A percentile compares a stretch with the other conserved stretches of the same genome.
Conservation (phyloP, 2,888 invertebrate species). For the Campoplex nolae region DNA sequence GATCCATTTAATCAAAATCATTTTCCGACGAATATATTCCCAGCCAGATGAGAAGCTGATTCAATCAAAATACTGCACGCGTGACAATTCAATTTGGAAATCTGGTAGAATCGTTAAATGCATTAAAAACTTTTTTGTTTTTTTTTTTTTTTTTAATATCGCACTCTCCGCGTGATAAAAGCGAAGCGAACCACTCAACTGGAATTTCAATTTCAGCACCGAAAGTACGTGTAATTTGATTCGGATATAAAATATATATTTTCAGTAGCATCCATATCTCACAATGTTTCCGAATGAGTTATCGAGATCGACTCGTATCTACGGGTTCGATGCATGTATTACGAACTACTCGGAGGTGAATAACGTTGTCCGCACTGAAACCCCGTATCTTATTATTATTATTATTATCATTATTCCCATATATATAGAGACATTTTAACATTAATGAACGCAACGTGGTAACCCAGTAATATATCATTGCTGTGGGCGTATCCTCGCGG, state of each 20-base stretch:
- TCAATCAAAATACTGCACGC: background rate
- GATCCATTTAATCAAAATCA: background rate
- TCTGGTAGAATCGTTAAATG: background rate
- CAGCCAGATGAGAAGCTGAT: no score
- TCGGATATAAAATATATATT: background rate
- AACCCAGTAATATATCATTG: constrained; percentile 65
- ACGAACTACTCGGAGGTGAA: constrained; percentile 33
- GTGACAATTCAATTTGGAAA: background rate
- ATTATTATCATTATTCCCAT: background rate
- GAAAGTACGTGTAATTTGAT: background rate
- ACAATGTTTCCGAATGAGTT: constrained; percentile 47
- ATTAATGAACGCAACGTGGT: constrained; percentile 66
- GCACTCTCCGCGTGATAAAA: background rate
- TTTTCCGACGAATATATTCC: background rate
- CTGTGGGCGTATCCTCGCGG: constrained; percentile 67
- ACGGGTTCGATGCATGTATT: constrained; percentile 30
- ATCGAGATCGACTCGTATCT: constrained; percentile 60
- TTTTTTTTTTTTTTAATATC: background rate
- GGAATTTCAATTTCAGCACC: background rate
- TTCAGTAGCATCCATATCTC: constrained; percentile 22
- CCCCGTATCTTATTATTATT: constrained; percentile 12
- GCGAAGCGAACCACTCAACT: background rate
- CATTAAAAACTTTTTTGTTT: background rate
- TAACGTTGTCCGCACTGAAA: constrained; percentile 57
- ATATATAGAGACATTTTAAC: constrained; percentile 42